Conservation (phyloP, 1,140 invertebrate species). For the Chionoecetes opilio region DNA sequence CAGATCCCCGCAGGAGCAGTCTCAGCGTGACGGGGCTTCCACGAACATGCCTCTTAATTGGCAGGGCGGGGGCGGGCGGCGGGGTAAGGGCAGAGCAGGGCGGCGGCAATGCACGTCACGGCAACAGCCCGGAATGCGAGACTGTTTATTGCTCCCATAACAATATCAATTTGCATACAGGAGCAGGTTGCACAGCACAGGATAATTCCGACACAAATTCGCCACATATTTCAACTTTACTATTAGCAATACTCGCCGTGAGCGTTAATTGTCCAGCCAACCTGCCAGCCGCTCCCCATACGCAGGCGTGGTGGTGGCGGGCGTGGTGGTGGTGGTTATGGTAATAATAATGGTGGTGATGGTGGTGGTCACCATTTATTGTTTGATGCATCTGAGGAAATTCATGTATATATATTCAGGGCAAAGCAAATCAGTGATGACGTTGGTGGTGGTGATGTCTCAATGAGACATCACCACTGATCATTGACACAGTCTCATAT, state of each 20-base stretch:
- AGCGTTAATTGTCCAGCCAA: slow-evolving; percentile 51
- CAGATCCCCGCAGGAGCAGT: no score
- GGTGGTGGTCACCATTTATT: background rate
- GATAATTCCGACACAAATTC: slow-evolving; percentile 68
- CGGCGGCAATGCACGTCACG: slow-evolving; percentile 48
- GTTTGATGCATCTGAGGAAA: no score
- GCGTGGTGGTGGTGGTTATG: background rate
- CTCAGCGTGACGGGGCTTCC: background rate
- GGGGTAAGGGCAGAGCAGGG: background rate
- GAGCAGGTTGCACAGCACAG: slow-evolving; percentile 34
- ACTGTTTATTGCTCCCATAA: slow-evolving; percentile 61
- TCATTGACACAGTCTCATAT: no score
- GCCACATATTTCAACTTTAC: slow-evolving; percentile 71
- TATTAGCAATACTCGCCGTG: slow-evolving; percentile 68
- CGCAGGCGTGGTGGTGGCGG: background rate
- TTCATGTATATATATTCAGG: no score
- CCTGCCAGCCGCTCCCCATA: background rate
- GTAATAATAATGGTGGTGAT: background rate
- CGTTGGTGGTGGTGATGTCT: background rate
- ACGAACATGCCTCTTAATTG: background rate
- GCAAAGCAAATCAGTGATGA: no score
- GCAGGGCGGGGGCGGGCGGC: background rate
- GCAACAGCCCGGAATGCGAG: slow-evolving; percentile 24
- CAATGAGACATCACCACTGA: no score
- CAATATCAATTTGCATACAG: slow-evolving; percentile 73